Percentiles rank a stretch among this genome's conserved stretches.
These are phyloP conservation scores for Odocoileus hemionus DNA, from an alignment of 2,113 vertebrate genomes.

Conservation along the genomic window DNA sequence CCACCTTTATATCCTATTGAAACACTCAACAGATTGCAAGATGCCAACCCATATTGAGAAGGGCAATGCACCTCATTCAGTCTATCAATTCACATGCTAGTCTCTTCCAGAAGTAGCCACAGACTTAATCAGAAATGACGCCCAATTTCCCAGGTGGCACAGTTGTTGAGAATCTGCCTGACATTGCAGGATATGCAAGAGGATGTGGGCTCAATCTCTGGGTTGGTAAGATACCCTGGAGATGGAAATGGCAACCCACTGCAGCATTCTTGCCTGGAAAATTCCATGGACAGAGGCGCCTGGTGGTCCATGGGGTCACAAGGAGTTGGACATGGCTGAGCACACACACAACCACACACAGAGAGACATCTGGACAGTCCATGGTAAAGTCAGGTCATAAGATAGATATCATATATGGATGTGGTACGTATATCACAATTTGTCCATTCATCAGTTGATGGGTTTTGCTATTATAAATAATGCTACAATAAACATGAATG, in stretches of 20 bases:
- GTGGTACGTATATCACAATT: neutral
- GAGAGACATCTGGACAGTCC: neutral
- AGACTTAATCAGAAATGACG: neutral
- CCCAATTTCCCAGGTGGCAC: neutral
- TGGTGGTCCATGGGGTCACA: neutral
- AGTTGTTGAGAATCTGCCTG: neutral
- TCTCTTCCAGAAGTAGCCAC: neutral
- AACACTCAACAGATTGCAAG: neutral
- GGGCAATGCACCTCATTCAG: neutral
- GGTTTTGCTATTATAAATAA: neutral
- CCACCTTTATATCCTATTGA: neutral
- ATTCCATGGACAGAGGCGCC: neutral
- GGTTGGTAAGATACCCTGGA: neutral
- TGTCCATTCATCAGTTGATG: neutral
- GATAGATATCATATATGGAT: neutral
- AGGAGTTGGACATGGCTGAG: neutral
- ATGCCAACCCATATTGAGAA: neutral
- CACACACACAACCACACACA: neutral
- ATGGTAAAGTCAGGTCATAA: neutral
- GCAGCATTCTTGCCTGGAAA: neutral
- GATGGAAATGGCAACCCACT: neutral
- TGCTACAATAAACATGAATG: neutral
- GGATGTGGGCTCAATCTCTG: neutral
- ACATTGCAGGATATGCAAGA: neutral
- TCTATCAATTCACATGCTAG: neutral